Conservation (phyloP, 2,797 vertebrate genomes). For the Spinus pinus region DNA sequence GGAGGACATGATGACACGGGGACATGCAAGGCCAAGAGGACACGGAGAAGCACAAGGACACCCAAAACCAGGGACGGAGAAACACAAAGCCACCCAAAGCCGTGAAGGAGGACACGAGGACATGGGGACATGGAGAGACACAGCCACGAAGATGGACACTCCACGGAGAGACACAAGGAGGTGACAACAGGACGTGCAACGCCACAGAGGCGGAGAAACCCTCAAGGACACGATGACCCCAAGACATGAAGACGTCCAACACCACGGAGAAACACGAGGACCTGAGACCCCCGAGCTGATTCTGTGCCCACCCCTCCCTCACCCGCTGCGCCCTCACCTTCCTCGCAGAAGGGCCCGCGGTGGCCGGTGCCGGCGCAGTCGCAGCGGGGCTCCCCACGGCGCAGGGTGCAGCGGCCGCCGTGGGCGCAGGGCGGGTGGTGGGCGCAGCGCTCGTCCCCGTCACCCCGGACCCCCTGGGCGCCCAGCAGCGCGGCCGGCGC, state of each 20-base stretch:
- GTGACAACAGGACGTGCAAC: not conserved
- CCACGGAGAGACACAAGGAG: not conserved
- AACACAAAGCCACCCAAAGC: not conserved
- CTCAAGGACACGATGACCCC: not conserved
- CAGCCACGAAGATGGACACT: not conserved
- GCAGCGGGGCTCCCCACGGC: slow-evolving; percentile 84
- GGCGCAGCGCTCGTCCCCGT: slow-evolving; percentile 83
- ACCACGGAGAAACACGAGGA: rapidly evolving
- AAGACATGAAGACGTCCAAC: rapidly evolving
- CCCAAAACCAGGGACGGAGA: not conserved
- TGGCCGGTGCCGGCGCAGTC: slow-evolving; percentile 87
- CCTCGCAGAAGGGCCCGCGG: slow-evolving; percentile 88
- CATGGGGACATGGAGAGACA: not conserved
- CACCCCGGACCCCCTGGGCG: slow-evolving; percentile 87
- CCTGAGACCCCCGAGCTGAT: rapidly evolving
- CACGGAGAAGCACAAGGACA: not conserved
- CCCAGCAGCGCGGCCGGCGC: slow-evolving; percentile 83
- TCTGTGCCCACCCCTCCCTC: rapidly evolving
- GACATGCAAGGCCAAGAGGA: not conserved
- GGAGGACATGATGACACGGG: rapidly evolving
- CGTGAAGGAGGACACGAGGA: rapidly evolving
- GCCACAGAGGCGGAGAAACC: rapidly evolving
- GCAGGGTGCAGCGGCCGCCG: slow-evolving; percentile 85
- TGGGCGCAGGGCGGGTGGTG: slow-evolving; percentile 78
- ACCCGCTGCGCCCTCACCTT: slow-evolving; percentile 79